phyloP scores from a whole-genome alignment of 1,140 invertebrate species.

The Delia radicum region DNA sequence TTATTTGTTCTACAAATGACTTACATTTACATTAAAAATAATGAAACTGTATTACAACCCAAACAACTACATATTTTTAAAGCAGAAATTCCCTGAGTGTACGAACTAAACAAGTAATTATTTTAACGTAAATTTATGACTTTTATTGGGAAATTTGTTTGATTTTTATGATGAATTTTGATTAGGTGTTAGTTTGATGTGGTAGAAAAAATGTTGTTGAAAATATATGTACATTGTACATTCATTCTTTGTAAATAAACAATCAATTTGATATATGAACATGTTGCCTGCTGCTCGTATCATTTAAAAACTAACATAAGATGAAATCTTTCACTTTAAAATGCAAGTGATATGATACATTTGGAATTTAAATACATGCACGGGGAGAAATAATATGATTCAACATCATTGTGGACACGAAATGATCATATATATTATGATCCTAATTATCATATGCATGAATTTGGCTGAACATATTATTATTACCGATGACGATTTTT shows the following conservation, averaged over 20 bases:
- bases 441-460: no score
- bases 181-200: constrained; percentile 16
- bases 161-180: constrained; percentile 10
- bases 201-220: neutral
- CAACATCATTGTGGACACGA: no score
- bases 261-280: constrained; percentile 11
- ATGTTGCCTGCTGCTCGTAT: neutral
- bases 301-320: neutral
- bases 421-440: no score
- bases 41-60: no score
- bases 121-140: constrained; percentile 7
- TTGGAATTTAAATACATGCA: neutral
- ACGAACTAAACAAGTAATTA: neutral
- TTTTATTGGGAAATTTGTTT: constrained; percentile 8
- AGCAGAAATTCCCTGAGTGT: no score
- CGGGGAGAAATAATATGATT: no score
- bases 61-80: no score
- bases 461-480: no score
- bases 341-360: neutral
- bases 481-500: no score
- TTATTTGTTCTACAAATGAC: no score
- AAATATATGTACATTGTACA: neutral
- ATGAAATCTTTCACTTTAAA: neutral
- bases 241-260: constrained; percentile 6
- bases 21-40: no score